Evolutionary conservation across 2,888 invertebrate genomes (phyloP).

Genomic region (Campoplex nolae): DNA sequence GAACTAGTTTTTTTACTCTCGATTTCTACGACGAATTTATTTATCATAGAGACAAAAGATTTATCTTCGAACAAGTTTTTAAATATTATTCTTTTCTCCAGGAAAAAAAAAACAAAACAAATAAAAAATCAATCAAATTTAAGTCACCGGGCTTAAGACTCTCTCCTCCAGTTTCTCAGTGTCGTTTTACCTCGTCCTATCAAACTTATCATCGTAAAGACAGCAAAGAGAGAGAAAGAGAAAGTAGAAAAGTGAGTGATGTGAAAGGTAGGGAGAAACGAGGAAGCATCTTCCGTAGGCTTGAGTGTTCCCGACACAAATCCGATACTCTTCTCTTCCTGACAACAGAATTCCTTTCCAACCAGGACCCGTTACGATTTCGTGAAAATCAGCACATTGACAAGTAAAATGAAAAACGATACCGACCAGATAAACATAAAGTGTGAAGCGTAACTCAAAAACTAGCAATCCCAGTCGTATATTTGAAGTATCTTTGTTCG

Average conservation of each 20-base stretch:
- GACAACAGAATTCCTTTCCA: slow-evolving; percentile 52
- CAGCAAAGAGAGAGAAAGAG: background rate
- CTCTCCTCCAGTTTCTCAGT: slow-evolving; percentile 22
- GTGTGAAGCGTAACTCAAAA: background rate
- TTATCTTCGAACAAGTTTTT: too few species aligned
- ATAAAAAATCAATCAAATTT: slow-evolving; percentile 29
- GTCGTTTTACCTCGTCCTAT: slow-evolving; percentile 10
- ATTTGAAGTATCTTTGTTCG: background rate
- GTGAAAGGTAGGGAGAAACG: slow-evolving; percentile 16
- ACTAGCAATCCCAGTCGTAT: background rate
- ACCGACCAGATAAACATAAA: slow-evolving; percentile 1
- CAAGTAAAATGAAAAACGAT: slow-evolving; percentile 39
- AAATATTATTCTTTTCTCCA: background rate
- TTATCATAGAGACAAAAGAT: too few species aligned
- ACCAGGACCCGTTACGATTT: slow-evolving; percentile 42
- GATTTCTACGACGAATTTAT: background rate
- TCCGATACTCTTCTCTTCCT: slow-evolving; percentile 60
- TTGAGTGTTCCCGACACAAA: slow-evolving; percentile 64
- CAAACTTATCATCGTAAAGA: slow-evolving; percentile 30
- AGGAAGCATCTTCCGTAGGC: slow-evolving; percentile 47
- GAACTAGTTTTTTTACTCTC: background rate
- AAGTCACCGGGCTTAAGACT: background rate
- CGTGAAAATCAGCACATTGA: slow-evolving; percentile 54
- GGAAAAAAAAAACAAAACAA: background rate
- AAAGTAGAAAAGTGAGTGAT: slow-evolving; percentile 22